Conservation (phyloP, 2,888 invertebrate species). For the Oscheius sp. region DNA sequence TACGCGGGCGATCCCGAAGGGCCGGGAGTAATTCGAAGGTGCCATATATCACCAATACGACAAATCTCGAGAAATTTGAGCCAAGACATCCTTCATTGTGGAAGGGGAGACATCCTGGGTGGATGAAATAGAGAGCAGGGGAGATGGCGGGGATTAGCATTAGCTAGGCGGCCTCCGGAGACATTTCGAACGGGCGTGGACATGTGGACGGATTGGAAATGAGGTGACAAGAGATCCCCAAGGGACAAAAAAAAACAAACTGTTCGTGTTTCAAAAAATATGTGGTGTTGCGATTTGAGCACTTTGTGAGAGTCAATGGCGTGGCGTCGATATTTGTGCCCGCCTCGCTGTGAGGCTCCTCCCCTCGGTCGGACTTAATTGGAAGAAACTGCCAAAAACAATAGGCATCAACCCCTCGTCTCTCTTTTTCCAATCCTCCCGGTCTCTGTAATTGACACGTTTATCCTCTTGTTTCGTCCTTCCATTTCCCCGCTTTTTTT, state of each 20-base stretch:
- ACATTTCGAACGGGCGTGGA: not conserved
- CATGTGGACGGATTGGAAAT: too few relatives aligned
- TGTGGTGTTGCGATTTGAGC: conserved; percentile 32
- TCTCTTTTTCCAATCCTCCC: not conserved
- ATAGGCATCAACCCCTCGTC: not conserved
- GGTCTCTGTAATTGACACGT: not conserved
- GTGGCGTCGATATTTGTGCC: conserved; percentile 17
- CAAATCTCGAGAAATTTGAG: not conserved
- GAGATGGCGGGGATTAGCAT: not conserved
- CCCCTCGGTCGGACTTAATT: conserved; percentile 37
- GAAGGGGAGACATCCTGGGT: not conserved
- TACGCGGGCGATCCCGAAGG: not conserved
- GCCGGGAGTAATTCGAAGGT: conserved; percentile 24
- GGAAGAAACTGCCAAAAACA: conserved; percentile 16
- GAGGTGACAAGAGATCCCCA: too few relatives aligned
- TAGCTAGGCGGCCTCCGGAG: not conserved
- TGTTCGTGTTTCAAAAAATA: conserved; percentile 5
- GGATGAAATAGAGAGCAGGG: not conserved
- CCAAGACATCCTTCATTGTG: not conserved
- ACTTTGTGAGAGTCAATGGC: conserved; percentile 33
- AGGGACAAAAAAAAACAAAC: not conserved
- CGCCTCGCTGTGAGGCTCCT: not conserved
- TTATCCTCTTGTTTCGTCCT: not conserved
- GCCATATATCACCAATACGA: conserved; percentile 23
- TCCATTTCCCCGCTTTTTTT: too few relatives aligned